These are phyloP conservation scores for Perca fluviatilis DNA, from an alignment of 2,113 vertebrate genomes.

Conservation along the genomic window DNA sequence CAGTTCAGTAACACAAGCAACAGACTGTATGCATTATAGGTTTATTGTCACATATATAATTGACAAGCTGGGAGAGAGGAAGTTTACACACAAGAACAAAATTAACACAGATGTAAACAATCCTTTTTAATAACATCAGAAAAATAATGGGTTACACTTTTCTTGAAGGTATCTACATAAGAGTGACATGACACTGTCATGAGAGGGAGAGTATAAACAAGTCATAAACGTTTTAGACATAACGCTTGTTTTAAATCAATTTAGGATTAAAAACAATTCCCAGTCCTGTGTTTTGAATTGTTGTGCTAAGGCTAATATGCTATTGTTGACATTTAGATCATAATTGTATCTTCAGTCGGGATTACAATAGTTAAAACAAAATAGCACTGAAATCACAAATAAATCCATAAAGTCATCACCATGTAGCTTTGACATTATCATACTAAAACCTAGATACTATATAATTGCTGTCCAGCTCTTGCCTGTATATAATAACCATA, in stretches of 20 bases:
- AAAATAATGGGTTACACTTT: too few species aligned
- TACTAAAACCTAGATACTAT: not conserved
- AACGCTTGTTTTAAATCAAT: too few species aligned
- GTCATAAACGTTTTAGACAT: too few species aligned
- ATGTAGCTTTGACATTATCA: not conserved
- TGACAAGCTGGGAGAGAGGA: not conserved
- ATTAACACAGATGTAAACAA: not conserved
- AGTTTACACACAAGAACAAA: not conserved
- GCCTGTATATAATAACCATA: too few species aligned
- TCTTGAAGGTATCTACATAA: too few species aligned
- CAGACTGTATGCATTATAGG: not conserved
- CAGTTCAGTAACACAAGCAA: not conserved
- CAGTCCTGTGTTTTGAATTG: not conserved
- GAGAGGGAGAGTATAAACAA: too few species aligned
- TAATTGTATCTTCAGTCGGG: not conserved
- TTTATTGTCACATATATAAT: not conserved
- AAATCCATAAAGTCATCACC: not conserved
- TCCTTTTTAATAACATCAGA: not conserved
- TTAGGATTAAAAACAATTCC: not conserved
- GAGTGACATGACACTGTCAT: too few species aligned
- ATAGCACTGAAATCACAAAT: not conserved
- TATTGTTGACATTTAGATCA: not conserved
- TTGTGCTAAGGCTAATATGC: not conserved
- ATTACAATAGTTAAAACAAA: not conserved
- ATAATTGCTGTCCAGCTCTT: too few species aligned